Conservation (phyloP, 2,888 invertebrate genomes). For the Oxytorus armatus region DNA sequence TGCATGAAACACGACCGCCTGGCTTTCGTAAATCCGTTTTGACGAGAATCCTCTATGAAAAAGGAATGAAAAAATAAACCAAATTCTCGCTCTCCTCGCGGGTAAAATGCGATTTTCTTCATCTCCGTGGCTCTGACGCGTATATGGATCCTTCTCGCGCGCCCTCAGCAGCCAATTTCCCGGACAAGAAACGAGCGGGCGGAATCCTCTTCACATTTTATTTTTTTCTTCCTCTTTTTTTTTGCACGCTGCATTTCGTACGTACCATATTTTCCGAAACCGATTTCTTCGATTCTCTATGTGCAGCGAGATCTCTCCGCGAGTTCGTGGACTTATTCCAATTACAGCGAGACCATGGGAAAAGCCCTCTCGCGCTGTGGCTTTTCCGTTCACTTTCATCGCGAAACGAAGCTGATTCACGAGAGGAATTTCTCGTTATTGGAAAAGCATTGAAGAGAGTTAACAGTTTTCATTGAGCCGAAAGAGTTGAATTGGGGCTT, state of each 20-base stretch:
- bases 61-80: constrained; percentile 18
- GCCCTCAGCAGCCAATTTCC: constrained; percentile 59
- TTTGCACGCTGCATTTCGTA: constrained; percentile 10
- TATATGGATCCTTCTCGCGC: constrained; percentile 6
- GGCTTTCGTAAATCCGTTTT: constrained; percentile 18
- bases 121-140: constrained; percentile 20
- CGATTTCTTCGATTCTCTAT: constrained; percentile 39
- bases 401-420: constrained; percentile 13
- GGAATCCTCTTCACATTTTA: constrained; percentile 10
- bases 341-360: constrained; percentile 54
- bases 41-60: constrained; percentile 23
- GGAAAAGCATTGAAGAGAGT: constrained; percentile 37
- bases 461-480: constrained; percentile 42
- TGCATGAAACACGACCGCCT: background rate
- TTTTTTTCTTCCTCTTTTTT: constrained; percentile 11
- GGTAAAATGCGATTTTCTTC: constrained; percentile 62
- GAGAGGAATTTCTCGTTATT: constrained; percentile 63
- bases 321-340: constrained; percentile 47
- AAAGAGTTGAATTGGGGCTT: constrained; percentile 47
- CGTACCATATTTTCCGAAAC: constrained; percentile 48
- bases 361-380: constrained; percentile 1
- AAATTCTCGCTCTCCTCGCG: constrained; percentile 33
- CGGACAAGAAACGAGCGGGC: constrained; percentile 24
- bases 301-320: constrained; percentile 14
- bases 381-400: constrained; percentile 13